These are phyloP conservation scores for Euzophera pinguis DNA, from an alignment of 2,888 invertebrate genomes.

Conservation along the genomic window DNA sequence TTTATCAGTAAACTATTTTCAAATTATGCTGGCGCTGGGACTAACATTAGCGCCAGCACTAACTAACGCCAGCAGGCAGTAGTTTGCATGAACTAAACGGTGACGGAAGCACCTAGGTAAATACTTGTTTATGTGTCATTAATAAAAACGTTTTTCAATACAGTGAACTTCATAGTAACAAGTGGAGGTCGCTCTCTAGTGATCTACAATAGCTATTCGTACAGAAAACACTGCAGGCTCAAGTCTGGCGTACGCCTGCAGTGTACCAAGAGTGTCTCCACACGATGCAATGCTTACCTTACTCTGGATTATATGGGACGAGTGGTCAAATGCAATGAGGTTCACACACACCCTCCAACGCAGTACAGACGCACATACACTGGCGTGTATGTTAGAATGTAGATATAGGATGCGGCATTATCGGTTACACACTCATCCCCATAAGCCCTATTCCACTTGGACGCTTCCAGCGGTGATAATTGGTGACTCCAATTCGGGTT, in stretches of 20 bases:
- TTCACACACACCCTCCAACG: constrained; percentile 30
- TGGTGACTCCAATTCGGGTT: too few relatives aligned
- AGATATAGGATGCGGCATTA: neutral
- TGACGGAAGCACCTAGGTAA: too few relatives aligned
- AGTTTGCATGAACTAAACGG: too few relatives aligned
- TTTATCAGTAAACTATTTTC: too few relatives aligned
- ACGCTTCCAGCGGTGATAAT: too few relatives aligned
- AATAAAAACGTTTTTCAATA: neutral
- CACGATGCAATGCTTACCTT: constrained; percentile 30
- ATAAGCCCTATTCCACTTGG: too few relatives aligned
- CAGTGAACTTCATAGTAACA: constrained; percentile 25
- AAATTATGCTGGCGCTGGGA: too few relatives aligned
- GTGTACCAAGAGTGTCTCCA: constrained; percentile 31
- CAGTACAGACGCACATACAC: constrained; percentile 19
- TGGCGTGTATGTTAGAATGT: constrained; percentile 18
- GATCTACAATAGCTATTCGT: constrained; percentile 27
- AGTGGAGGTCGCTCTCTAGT: constrained; percentile 24
- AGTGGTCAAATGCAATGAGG: constrained; percentile 22
- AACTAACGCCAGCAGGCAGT: too few relatives aligned
- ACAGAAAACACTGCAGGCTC: constrained; percentile 27
- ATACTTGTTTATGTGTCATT: neutral
- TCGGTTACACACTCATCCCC: too few relatives aligned
- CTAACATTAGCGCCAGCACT: too few relatives aligned
- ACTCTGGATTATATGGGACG: constrained; percentile 22
- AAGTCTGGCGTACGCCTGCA: constrained; percentile 31